Conservation (phyloP, 1,140 invertebrate species). For the Drosophila rufa region DNA sequence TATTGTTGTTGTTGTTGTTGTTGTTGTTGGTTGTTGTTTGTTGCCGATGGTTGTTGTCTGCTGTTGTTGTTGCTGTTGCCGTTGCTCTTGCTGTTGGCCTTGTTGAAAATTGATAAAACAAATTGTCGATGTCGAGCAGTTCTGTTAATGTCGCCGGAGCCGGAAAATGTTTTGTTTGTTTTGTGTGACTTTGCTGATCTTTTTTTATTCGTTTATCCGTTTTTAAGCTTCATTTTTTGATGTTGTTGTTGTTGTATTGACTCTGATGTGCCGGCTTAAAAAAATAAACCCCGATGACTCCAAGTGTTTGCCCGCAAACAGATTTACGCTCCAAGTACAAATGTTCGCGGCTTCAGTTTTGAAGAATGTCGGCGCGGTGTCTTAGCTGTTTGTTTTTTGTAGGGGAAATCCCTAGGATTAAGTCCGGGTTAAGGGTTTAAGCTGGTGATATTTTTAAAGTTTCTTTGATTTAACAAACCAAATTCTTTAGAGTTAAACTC, state of each 20-base stretch:
- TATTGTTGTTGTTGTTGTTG: constrained; percentile 63
- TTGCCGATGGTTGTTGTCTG: constrained; percentile 34
- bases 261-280: constrained; percentile 6
- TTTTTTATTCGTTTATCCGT: constrained; percentile 49
- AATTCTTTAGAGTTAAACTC: background rate
- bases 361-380: constrained; percentile 7
- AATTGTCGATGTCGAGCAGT: constrained; percentile 85
- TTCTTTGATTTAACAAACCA: constrained; percentile 1
- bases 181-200: constrained; percentile 72
- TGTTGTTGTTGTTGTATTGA: background rate
- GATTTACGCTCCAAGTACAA: constrained; percentile 48
- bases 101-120: constrained; percentile 85
- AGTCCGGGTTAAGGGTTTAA: background rate
- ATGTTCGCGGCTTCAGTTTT: constrained; percentile 42
- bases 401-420: constrained; percentile 1
- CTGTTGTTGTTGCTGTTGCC: constrained; percentile 34
- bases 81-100: constrained; percentile 56
- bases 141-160: constrained; percentile 84
- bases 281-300: constrained; percentile 31
- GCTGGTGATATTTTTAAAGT: background rate
- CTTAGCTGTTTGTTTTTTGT: constrained; percentile 10
- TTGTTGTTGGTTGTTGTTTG: constrained; percentile 56
- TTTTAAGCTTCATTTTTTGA: constrained; percentile 33
- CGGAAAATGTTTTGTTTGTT: constrained; percentile 84
- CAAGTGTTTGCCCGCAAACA: constrained; percentile 62